A percentile compares a stretch with the other conserved stretches of the same genome.
phyloP scores from a whole-genome alignment of 1,140 invertebrate genomes.

The Sweltsa coloradensis region DNA sequence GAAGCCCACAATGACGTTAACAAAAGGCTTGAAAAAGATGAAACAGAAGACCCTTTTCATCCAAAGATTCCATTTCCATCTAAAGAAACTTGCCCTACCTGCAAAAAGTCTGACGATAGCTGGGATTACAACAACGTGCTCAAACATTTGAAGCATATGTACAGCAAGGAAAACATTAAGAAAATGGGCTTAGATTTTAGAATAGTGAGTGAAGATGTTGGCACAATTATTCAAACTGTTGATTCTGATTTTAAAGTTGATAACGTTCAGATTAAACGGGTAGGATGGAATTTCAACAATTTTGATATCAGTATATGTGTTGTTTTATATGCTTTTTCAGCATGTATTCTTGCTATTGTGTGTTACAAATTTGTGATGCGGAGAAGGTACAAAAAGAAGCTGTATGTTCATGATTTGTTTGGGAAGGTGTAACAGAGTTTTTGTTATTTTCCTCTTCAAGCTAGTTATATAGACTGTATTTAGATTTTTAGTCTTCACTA shows the following conservation, averaged over 20 bases:
- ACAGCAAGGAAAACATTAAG: slow-evolving; percentile 43
- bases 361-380: slow-evolving; percentile 64
- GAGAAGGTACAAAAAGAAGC: slow-evolving; percentile 53
- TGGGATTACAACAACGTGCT: slow-evolving; percentile 63
- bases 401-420: slow-evolving; percentile 46
- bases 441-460: too few relatives aligned
- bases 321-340: slow-evolving; percentile 54
- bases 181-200: slow-evolving; percentile 24
- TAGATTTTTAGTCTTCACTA: too few relatives aligned
- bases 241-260: slow-evolving; percentile 18
- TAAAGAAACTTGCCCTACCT: slow-evolving; percentile 49
- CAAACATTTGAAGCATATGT: slow-evolving; percentile 60
- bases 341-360: slow-evolving; percentile 53
- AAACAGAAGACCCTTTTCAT: slow-evolving; percentile 79
- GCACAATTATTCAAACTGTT: slow-evolving; percentile 17
- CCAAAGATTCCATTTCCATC: slow-evolving; percentile 88
- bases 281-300: slow-evolving; percentile 40
- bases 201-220: background rate
- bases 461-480: too few relatives aligned
- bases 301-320: slow-evolving; percentile 65
- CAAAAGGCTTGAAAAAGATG: slow-evolving; percentile 66
- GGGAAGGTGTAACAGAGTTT: slow-evolving; percentile 48
- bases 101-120: slow-evolving; percentile 38
- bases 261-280: slow-evolving; percentile 26
- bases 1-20: slow-evolving; percentile 90